A percentile compares a stretch with the other conserved stretches of the same genome.
Evolutionary conservation across 2,797 vertebrate genomes (phyloP).

Genomic region (Chelonia mydas): DNA sequence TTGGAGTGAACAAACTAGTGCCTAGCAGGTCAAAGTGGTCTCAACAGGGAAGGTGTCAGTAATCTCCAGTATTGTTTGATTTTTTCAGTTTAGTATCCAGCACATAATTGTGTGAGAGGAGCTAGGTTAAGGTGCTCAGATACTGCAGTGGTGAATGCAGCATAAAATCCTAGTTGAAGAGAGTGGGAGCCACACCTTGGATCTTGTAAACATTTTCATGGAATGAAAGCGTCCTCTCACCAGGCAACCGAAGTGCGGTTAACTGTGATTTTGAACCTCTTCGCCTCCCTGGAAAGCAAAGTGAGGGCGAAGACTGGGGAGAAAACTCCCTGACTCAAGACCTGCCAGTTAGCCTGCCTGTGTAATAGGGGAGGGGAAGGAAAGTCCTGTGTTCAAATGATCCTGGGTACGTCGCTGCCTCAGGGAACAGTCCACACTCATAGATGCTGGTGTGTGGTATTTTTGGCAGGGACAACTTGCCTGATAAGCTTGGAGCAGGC

Average conservation of each 20-base stretch:
- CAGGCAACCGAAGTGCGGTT: not conserved
- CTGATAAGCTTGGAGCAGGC: not conserved
- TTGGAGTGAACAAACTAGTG: not conserved
- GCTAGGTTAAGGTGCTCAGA: not conserved
- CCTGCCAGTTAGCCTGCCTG: not conserved
- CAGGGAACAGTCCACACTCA: not conserved
- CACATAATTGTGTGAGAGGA: not conserved
- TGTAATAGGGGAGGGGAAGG: not conserved
- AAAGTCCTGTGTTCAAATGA: not conserved
- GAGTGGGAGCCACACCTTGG: not conserved
- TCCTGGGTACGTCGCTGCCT: not conserved
- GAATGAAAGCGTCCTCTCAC: not conserved
- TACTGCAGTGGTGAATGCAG: not conserved
- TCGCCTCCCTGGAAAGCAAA: not conserved
- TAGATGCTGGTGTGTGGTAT: slow-evolving; percentile 3
- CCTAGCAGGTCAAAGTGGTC: not conserved
- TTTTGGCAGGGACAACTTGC: not conserved
- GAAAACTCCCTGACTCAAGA: not conserved
- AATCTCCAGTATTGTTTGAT: not conserved
- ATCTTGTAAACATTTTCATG: not conserved
- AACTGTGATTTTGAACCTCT: not conserved
- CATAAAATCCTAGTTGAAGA: accelerated
- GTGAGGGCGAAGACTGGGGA: accelerated
- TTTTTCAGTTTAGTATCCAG: not conserved
- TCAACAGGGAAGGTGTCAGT: not conserved